Evolutionary conservation across 2,888 invertebrate genomes (phyloP).

Genomic region (Rotaria magnacalcarata): DNA sequence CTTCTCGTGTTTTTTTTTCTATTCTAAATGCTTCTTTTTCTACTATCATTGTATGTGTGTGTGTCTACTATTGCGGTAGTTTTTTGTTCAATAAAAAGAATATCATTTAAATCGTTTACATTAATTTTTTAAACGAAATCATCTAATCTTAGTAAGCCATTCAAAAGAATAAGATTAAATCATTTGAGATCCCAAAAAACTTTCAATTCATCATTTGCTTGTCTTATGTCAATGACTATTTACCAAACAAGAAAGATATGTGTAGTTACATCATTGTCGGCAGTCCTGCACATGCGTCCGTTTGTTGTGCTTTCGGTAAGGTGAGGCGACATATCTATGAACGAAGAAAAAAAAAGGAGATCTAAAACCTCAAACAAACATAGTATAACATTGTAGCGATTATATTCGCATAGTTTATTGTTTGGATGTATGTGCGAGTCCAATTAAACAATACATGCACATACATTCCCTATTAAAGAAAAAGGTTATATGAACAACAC

Average conservation of each 20-base stretch:
- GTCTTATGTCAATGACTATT: neutral
- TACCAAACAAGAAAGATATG: neutral
- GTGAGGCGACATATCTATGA: neutral
- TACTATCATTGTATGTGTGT: neutral
- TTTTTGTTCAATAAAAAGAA: neutral
- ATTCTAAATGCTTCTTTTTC: neutral
- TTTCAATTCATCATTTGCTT: too few species aligned
- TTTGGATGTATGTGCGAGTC: neutral
- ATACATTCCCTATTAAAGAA: neutral
- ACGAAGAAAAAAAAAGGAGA: neutral
- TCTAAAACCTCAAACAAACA: neutral
- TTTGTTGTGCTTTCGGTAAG: neutral
- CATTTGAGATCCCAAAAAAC: too few species aligned
- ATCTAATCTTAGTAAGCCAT: too few species aligned
- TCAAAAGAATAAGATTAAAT: too few species aligned
- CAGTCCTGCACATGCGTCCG: neutral
- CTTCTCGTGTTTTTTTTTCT: neutral
- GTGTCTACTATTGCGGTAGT: neutral
- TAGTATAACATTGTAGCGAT: neutral
- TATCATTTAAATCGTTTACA: too few species aligned
- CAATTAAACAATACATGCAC: neutral
- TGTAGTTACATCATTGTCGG: neutral
- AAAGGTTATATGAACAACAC: neutral
- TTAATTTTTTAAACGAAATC: too few species aligned
- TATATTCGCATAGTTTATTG: neutral